Percentiles rank a stretch among this genome's conserved stretches.
Conservation (phyloP, 1,140 invertebrate species). For the Drosophila bifasciata region DNA sequence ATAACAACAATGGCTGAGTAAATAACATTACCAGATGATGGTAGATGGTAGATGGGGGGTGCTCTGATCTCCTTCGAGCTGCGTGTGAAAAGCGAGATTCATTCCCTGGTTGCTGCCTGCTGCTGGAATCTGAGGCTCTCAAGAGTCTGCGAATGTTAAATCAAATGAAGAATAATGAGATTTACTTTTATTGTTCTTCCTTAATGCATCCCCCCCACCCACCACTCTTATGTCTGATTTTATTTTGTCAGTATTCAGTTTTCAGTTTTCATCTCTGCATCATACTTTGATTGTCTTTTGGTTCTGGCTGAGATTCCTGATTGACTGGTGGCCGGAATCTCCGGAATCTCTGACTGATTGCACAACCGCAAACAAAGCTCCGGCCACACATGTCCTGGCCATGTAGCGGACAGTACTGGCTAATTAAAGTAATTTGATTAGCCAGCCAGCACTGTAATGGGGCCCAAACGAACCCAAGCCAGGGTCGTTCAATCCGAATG, state of each 20-base stretch:
- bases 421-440: conserved; percentile 66
- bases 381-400: not conserved
- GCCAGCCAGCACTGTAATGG: conserved; percentile 12
- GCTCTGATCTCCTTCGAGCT: conserved; percentile 3
- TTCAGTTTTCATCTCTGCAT: conserved; percentile 29
- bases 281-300: conserved; percentile 31
- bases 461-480: conserved; percentile 3
- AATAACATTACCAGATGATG: conserved; percentile 37
- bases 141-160: conserved; percentile 61
- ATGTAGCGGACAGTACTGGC: conserved; percentile 25
- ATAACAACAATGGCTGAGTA: conserved; percentile 66
- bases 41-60: too few species aligned
- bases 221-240: conserved; percentile 59
- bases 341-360: conserved; percentile 11
- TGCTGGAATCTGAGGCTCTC: conserved; percentile 17
- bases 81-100: conserved; percentile 53
- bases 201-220: conserved; percentile 24
- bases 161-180: conserved; percentile 77
- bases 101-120: conserved; percentile 13
- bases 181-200: conserved; percentile 58
- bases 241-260: conserved; percentile 33
- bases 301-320: conserved; percentile 22
- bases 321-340: conserved; percentile 44
- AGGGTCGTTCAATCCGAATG: too few species aligned
- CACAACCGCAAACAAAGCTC: conserved; percentile 12